These are phyloP conservation scores for Petaurus breviceps DNA, from an alignment of 2,113 vertebrate genomes.

Conservation along the genomic window DNA sequence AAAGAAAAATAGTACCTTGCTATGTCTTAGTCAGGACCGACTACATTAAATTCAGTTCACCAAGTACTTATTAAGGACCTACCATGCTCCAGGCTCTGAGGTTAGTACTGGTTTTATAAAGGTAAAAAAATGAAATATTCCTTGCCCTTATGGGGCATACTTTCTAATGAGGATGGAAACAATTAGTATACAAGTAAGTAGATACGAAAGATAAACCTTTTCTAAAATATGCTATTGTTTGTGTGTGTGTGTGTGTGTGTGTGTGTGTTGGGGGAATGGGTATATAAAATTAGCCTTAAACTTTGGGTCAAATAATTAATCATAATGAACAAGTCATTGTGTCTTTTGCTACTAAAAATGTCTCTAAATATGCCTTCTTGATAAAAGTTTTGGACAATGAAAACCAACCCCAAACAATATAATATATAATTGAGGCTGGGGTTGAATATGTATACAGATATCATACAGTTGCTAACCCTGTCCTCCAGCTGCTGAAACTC, in stretches of 20 bases:
- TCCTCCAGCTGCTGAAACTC: not conserved
- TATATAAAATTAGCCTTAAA: not conserved
- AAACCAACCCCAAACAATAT: slow-evolving; percentile 20
- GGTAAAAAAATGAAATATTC: not conserved
- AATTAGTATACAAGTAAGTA: not conserved
- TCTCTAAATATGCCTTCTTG: not conserved
- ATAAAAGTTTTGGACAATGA: not conserved
- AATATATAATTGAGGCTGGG: not conserved
- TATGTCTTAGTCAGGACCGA: not conserved
- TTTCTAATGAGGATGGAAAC: not conserved
- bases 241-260: not conserved
- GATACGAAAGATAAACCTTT: not conserved
- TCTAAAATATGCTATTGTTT: not conserved
- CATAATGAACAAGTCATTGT: slow-evolving; percentile 22
- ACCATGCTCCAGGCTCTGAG: not conserved
- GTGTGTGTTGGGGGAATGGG: not conserved
- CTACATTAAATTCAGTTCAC: not conserved
- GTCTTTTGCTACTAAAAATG: not conserved
- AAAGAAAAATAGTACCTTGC: not conserved
- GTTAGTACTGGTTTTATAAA: not conserved
- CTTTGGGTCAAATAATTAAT: slow-evolving; percentile 47
- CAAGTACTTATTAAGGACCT: not conserved
- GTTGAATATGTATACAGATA: not conserved
- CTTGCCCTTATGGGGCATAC: not conserved
- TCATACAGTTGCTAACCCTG: not conserved